Percentiles rank a stretch among this genome's conserved stretches.
phyloP scores from a whole-genome alignment of 1,140 invertebrate genomes.

The Brachionus paranguensis region DNA sequence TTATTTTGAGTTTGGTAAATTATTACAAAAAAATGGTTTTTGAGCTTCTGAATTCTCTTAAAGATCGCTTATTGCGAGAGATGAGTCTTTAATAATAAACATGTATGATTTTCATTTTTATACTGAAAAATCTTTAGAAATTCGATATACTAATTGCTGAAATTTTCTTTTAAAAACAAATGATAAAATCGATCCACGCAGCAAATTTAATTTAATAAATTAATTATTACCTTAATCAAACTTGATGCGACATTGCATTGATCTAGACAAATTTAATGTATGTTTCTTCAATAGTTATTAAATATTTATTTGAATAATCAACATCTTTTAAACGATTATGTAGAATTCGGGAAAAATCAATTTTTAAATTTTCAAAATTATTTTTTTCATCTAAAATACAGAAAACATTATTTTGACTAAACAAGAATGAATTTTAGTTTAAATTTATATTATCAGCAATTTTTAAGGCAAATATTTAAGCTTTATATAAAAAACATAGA shows the following conservation, averaged over 20 bases:
- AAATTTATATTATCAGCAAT: not conserved
- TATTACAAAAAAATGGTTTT: not conserved
- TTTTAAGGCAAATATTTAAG: not conserved
- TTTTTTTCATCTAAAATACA: not conserved
- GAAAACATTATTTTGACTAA: not conserved
- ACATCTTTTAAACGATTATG: not conserved
- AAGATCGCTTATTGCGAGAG: not conserved
- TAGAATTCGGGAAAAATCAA: not conserved
- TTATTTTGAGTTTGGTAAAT: not conserved
- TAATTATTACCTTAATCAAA: not conserved
- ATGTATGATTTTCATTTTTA: not conserved
- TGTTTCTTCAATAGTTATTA: not conserved
- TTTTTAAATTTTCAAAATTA: not conserved
- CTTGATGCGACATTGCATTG: not conserved
- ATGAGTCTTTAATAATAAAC: not conserved
- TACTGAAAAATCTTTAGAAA: not conserved
- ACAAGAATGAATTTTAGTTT: not conserved
- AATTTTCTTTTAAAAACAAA: not conserved
- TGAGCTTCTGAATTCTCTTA: not conserved
- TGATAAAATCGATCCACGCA: not conserved
- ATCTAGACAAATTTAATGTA: not conserved
- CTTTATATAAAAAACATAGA: not conserved
- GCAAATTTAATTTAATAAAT: not conserved
- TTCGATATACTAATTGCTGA: not conserved
- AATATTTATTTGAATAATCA: not conserved